Base-by-base conservation (phyloP, 2,888 invertebrate genomes). In the Linhomoeus sp. region DNA sequence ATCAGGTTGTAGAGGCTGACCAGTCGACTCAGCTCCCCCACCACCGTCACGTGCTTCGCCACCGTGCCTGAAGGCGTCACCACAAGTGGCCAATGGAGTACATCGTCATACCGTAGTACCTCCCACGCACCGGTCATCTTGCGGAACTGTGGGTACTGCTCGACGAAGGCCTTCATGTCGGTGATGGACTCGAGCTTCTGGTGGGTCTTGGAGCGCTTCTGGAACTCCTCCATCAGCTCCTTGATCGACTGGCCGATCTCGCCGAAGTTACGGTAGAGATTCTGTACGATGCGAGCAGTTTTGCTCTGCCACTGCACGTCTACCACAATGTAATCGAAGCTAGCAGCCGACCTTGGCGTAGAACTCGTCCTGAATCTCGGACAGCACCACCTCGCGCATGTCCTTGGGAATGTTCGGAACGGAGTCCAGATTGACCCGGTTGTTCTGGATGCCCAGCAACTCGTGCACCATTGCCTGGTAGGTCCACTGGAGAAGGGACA, bases 381-480 rank as follows among this genome's bases (percentile, higher is more conserved):
- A 82, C 3, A 97, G 71, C 9, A 94, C 88, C 0, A 97, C 80
- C 72, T 94, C 92, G 54, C 77, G 77, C 53, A 87, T 76, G 60
- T 92, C 92, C 66, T 83, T 82, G 22, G 79, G 76, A 51, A 87
- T 79, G 41, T 81, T 84, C 17, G 82, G 78, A 25, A 85, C 76
- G 53, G 78, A 76, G 1, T 83, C 79, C 51, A 97, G 74, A 65
- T 80, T 84, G 25, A 97, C 90, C 49, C 92, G 76, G 70, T 90
- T 88, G 67, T 88, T 90, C 60, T 78, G 78, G 53, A 99, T 88
- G 0, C 79, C 79, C 39, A 99, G 68, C 45, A 97, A 68, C 68
- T 99, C 94, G 68, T 99, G 97, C 14, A 99, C 60, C 97, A 99
- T 97, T 1, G 97, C 97, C 68, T 99, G 94, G 70, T 99, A 99